These are phyloP conservation scores for Cyclargus thomasi DNA, from an alignment of 1,140 invertebrate species.

Conservation along the genomic window DNA sequence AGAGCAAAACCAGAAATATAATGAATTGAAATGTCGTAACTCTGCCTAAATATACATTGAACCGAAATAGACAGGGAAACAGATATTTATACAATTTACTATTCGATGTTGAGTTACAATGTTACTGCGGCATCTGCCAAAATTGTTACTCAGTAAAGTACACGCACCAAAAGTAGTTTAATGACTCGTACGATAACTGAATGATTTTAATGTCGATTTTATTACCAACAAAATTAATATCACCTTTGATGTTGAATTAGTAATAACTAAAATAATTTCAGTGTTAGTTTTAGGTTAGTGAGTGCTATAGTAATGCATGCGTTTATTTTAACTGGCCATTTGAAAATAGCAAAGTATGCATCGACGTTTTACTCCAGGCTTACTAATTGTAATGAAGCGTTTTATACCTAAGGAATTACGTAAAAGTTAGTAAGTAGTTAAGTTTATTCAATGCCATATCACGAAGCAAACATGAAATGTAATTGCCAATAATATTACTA, in stretches of 20 bases:
- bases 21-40: slow-evolving; percentile 1
- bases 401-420: no score
- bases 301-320: no score
- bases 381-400: no score
- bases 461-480: no score
- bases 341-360: no score
- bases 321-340: no score
- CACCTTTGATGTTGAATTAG: neutral
- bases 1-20: neutral
- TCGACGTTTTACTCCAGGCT: no score
- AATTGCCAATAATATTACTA: no score
- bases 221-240: neutral
- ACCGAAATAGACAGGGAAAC: neutral
- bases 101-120: neutral
- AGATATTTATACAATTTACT: neutral
- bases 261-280: neutral
- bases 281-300: neutral
- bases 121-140: neutral
- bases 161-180: neutral
- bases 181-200: neutral
- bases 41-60: neutral
- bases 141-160: neutral
- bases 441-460: no score
- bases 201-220: neutral
- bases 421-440: no score